Percentiles rank a stretch among this genome's conserved stretches.
These are phyloP conservation scores for Pantherophis vulpinus DNA, from an alignment of 2,797 vertebrate species.

Conservation along the genomic window DNA sequence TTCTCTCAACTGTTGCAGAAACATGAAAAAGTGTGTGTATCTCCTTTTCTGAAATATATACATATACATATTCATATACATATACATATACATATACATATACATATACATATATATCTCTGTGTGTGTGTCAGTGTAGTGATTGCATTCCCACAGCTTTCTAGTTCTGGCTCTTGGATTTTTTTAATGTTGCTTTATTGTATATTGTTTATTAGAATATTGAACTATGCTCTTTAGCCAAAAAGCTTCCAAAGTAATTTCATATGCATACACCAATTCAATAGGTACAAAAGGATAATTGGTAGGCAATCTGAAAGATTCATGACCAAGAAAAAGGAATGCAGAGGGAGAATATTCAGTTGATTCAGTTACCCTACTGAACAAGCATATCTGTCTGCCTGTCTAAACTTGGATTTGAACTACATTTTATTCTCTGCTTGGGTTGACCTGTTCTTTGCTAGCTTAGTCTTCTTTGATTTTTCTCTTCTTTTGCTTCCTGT, in stretches of 20 bases:
- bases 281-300: not conserved
- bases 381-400: not conserved
- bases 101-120: too few species aligned
- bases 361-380: not conserved
- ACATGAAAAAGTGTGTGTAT: too few species aligned
- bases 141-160: too few species aligned
- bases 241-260: not conserved
- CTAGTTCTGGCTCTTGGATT: not conserved
- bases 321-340: not conserved
- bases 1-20: too few species aligned
- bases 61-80: too few species aligned
- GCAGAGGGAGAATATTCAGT: not conserved
- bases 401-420: not conserved
- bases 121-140: too few species aligned
- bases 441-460: not conserved
- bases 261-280: not conserved
- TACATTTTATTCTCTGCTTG: not conserved
- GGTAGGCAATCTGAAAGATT: not conserved
- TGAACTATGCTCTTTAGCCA: not conserved
- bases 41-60: too few species aligned
- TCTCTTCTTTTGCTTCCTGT: not conserved
- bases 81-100: too few species aligned
- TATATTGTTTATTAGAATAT: not conserved
- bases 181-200: not conserved
- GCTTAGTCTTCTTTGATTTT: not conserved